Percentiles rank a stretch among this genome's conserved stretches.
These are phyloP conservation scores for Ceyx margarethae DNA, from an alignment of 2,113 vertebrate genomes.

Conservation along the genomic window DNA sequence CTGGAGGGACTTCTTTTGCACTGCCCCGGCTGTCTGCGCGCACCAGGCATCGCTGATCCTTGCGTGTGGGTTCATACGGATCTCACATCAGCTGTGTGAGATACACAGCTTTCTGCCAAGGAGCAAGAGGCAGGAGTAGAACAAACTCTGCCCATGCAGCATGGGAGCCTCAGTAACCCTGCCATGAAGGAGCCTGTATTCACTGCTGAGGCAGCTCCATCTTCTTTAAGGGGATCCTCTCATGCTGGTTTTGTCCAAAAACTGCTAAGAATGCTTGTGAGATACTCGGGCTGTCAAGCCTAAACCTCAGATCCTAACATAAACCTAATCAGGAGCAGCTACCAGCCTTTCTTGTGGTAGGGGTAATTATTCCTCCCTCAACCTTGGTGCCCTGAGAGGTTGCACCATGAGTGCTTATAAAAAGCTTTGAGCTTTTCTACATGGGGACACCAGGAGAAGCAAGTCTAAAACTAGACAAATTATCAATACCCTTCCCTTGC, in stretches of 20 bases:
- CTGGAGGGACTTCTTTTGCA: background rate
- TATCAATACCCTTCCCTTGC: background rate
- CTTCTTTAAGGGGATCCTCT: background rate
- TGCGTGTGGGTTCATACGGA: fast-evolving
- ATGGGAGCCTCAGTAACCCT: background rate
- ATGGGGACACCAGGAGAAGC: background rate
- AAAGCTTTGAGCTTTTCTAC: background rate
- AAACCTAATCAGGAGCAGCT: background rate
- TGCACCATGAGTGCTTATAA: background rate
- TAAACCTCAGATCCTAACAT: background rate
- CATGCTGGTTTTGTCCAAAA: background rate
- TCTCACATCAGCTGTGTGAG: background rate
- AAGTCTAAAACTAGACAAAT: background rate
- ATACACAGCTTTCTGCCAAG: background rate
- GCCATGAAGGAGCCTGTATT: background rate
- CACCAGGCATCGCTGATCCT: background rate
- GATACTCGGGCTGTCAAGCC: background rate
- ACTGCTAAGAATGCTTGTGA: background rate
- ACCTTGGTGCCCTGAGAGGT: background rate
- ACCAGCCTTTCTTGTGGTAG: background rate
- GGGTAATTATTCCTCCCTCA: background rate
- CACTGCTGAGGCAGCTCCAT: background rate
- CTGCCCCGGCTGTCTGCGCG: background rate
- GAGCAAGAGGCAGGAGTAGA: background rate
- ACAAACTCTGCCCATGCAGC: background rate